Evolutionary conservation across 2,888 invertebrate species (phyloP).

Genomic region (Ichneumon xanthorius): DNA sequence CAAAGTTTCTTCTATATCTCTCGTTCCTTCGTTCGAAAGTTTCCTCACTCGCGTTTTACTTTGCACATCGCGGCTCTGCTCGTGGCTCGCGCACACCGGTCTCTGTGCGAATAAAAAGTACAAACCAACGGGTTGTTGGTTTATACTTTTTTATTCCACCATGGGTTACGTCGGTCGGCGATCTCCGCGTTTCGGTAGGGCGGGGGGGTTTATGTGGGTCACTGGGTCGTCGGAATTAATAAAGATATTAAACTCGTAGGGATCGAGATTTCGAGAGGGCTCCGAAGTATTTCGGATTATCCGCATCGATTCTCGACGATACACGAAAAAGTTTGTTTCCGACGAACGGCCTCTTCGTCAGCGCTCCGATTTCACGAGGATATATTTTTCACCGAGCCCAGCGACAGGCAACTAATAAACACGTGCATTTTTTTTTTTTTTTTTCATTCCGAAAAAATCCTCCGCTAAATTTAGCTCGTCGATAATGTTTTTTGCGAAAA

Average conservation of each 20-base stretch:
- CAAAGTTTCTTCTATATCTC: conserved; percentile 55
- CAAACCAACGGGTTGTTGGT: neutral
- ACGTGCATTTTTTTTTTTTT: too few relatives aligned
- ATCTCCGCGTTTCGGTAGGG: neutral
- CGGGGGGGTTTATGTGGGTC: neutral
- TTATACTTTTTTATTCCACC: neutral
- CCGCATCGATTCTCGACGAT: too few relatives aligned
- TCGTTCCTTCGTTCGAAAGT: conserved; percentile 48
- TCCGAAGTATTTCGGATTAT: too few relatives aligned
- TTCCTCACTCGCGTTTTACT: conserved; percentile 62
- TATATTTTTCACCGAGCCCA: too few relatives aligned
- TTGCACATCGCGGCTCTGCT: conserved; percentile 15
- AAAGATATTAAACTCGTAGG: neutral
- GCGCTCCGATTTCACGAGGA: too few relatives aligned
- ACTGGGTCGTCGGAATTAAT: neutral
- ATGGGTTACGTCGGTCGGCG: neutral
- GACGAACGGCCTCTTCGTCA: too few relatives aligned
- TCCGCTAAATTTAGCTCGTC: too few relatives aligned
- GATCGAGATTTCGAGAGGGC: neutral
- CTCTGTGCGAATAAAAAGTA: too few relatives aligned
- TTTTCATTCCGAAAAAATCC: too few relatives aligned
- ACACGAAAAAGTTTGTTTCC: too few relatives aligned
- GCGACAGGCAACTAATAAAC: too few relatives aligned
- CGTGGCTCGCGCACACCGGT: neutral
- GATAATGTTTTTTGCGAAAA: neutral